A percentile compares a stretch with the other conserved stretches of the same genome.
Evolutionary conservation across 2,797 vertebrate species (phyloP).

Genomic region (Gila robusta): DNA sequence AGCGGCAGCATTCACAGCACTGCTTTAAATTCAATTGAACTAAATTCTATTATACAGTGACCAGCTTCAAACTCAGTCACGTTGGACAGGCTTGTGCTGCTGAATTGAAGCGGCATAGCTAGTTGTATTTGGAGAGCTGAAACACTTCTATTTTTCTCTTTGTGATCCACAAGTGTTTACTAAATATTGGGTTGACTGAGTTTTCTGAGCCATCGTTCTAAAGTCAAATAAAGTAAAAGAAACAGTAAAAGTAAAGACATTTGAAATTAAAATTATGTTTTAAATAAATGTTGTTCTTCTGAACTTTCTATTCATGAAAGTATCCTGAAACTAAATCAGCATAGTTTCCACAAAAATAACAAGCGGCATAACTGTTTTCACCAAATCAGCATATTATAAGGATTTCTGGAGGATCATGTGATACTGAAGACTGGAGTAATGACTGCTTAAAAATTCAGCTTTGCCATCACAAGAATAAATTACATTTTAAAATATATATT

Average conservation of each 20-base stretch:
- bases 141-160: slow-evolving; percentile 32
- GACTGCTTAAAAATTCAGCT: no score
- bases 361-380: neutral
- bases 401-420: neutral
- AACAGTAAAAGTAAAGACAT: no score
- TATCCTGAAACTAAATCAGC: neutral
- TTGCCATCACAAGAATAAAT: neutral
- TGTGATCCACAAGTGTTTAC: slow-evolving; percentile 8
- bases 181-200: neutral
- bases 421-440: neutral
- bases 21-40: slow-evolving; percentile 74
- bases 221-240: neutral
- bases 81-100: slow-evolving; percentile 4
- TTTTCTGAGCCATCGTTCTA: neutral
- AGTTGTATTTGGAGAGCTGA: slow-evolving; percentile 10
- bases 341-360: neutral
- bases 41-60: slow-evolving; percentile 72
- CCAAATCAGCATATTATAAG: neutral
- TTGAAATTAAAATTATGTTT: neutral
- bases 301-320: neutral
- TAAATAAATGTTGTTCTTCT: neutral
- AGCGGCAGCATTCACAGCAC: slow-evolving; percentile 69
- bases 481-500: neutral
- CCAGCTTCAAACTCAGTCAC: slow-evolving; percentile 31
- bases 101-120: neutral